A percentile compares a stretch with the other conserved stretches of the same genome.
Evolutionary conservation across 2,797 vertebrate species (phyloP).

Genomic region (Cichlasoma orientale): DNA sequence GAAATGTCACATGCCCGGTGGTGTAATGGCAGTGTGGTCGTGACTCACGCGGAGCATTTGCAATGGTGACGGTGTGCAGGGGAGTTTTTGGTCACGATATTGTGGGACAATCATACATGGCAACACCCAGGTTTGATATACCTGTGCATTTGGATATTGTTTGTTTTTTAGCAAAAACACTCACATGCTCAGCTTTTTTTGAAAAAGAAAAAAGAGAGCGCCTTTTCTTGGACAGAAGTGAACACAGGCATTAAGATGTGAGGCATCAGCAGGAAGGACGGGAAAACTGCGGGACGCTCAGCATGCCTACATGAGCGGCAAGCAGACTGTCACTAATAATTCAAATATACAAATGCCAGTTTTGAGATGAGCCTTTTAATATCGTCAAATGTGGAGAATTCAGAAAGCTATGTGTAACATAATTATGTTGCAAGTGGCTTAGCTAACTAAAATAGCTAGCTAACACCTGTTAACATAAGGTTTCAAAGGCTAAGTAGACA

Average conservation of each 20-base stretch:
- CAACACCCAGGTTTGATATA: not conserved
- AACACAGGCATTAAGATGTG: not conserved
- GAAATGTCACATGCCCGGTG: not conserved
- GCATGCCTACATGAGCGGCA: too few relatives aligned
- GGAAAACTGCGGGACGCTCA: not conserved
- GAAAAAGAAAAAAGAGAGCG: not conserved
- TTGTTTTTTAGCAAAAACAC: not conserved
- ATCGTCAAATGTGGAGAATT: not conserved
- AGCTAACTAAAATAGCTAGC: not conserved
- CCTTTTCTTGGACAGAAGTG: not conserved
- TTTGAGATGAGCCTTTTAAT: not conserved
- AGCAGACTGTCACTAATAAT: too few relatives aligned
- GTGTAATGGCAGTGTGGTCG: not conserved
- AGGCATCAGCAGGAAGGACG: not conserved
- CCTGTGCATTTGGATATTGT: not conserved
- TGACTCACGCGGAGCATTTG: conserved; percentile 30
- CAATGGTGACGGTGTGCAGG: not conserved
- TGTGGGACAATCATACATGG: not conserved
- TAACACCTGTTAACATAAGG: not conserved
- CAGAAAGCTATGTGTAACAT: not conserved
- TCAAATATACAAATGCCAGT: too few relatives aligned
- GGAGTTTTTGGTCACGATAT: conserved; percentile 10
- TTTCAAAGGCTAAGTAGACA: not conserved
- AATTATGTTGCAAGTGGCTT: not conserved
- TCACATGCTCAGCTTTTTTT: not conserved